phyloP scores from a whole-genome alignment of 2,888 invertebrate genomes.

The Synergus japonicus region DNA sequence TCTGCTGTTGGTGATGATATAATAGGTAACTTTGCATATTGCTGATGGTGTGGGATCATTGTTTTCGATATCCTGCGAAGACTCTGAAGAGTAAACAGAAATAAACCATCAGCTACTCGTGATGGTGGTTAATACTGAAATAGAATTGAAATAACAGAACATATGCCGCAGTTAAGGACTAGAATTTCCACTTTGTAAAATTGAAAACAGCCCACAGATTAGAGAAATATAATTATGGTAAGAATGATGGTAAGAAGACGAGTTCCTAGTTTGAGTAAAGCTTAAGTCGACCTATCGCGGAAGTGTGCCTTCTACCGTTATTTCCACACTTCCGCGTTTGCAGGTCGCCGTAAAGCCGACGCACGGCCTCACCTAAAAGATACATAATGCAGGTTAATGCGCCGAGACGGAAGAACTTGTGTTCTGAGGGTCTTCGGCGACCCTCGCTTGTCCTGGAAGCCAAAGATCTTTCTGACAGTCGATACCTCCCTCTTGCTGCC shows the following conservation, averaged over 20 bases:
- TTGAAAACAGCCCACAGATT: neutral
- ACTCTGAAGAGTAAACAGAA: too few species aligned
- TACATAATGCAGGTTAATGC: constrained; percentile 59
- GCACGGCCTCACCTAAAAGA: constrained; percentile 43
- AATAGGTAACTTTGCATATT: too few species aligned
- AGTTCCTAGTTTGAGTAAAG: neutral
- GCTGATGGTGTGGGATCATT: too few species aligned
- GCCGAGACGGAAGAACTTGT: constrained; percentile 67
- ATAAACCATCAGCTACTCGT: too few species aligned
- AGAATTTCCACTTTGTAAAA: neutral
- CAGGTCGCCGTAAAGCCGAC: constrained; percentile 43
- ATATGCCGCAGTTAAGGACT: neutral
- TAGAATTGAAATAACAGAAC: too few species aligned
- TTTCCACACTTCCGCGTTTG: constrained; percentile 44
- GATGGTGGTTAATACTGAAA: too few species aligned
- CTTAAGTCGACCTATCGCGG: constrained; percentile 31
- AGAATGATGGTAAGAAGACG: constrained; percentile 1
- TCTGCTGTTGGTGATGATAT: too few species aligned
- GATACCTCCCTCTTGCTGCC: constrained; percentile 63
- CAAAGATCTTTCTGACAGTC: constrained; percentile 68
- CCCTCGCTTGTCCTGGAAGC: constrained; percentile 73
- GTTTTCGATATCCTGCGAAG: too few species aligned
- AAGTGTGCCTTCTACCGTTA: constrained; percentile 34
- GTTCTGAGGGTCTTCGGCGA: constrained; percentile 69
- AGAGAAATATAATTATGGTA: neutral